Conservation (phyloP, 2,797 vertebrate genomes). For the Clarias pachynema region DNA sequence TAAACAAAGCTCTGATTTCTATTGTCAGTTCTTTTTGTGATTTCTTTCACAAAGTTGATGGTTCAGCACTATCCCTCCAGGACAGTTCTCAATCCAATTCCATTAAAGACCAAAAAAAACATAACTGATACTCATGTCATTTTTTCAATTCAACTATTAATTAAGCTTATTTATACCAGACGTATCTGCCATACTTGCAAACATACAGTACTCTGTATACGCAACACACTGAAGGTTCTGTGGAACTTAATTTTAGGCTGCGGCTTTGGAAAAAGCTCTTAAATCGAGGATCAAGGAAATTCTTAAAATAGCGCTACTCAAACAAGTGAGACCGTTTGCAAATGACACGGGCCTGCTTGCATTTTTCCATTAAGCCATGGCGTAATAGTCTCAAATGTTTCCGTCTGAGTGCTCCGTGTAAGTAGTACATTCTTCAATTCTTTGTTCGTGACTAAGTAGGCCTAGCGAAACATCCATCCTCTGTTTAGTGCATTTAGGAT, state of each 20-base stretch:
- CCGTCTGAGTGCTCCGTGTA: neutral
- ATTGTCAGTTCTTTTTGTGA: too few relatives aligned
- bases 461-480: conserved; percentile 9
- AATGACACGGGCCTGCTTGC: neutral
- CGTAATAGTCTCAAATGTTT: conserved; percentile 7
- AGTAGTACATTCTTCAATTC: neutral
- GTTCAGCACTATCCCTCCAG: too few relatives aligned
- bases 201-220: neutral
- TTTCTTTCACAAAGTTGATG: too few relatives aligned
- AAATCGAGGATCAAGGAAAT: neutral
- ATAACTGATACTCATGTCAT: neutral
- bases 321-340: neutral
- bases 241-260: neutral
- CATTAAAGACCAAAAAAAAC: neutral
- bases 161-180: neutral
- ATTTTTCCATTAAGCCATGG: conserved; percentile 27
- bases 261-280: too few relatives aligned
- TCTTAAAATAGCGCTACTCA: neutral
- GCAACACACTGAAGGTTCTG: neutral
- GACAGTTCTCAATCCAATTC: neutral
- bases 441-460: neutral
- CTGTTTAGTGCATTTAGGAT: conserved; percentile 18
- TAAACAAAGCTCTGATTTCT: too few relatives aligned
- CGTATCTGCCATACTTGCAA: neutral
- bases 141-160: neutral